Evolutionary conservation across 2,888 invertebrate species (phyloP).

Genomic region (Agrilus cyanescens): DNA sequence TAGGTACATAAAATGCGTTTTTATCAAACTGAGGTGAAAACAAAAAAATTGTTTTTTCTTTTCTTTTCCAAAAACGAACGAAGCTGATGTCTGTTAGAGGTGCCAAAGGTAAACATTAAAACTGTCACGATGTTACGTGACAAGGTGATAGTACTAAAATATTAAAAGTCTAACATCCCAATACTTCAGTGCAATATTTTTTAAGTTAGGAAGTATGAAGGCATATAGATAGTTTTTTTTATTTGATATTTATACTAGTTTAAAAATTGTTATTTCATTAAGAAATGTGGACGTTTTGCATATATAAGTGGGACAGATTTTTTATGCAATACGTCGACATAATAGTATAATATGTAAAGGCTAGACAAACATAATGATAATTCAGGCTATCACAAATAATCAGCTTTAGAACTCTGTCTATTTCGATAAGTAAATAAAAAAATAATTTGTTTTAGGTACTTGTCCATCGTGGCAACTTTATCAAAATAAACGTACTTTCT

Average conservation of each 20-base stretch:
- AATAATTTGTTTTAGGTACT: too few relatives aligned
- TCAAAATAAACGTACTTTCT: too few relatives aligned
- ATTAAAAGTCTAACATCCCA: constrained; percentile 39
- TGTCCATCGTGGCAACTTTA: too few relatives aligned
- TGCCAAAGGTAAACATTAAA: constrained; percentile 32
- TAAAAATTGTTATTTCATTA: constrained; percentile 26
- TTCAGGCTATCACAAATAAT: constrained; percentile 31
- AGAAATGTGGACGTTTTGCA: constrained; percentile 21
- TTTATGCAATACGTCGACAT: too few relatives aligned
- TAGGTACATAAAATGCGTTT: too few relatives aligned
- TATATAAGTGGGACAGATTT: constrained; percentile 3
- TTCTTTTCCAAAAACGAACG: too few relatives aligned
- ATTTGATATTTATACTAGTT: constrained; percentile 31
- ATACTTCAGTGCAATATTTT: constrained; percentile 39
- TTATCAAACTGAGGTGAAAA: too few relatives aligned
- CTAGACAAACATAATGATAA: constrained; percentile 30
- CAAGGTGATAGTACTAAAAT: constrained; percentile 38
- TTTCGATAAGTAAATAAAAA: too few relatives aligned
- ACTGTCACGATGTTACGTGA: constrained; percentile 29
- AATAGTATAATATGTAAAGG: constrained; percentile 18
- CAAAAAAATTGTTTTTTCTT: too few relatives aligned
- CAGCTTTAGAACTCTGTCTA: constrained; percentile 16
- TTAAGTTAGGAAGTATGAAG: constrained; percentile 39
- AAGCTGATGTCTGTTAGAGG: too few relatives aligned
- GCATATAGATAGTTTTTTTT: constrained; percentile 36